phyloP scores from a whole-genome alignment of 2,888 invertebrate species.

The Capitulum mitella region DNA sequence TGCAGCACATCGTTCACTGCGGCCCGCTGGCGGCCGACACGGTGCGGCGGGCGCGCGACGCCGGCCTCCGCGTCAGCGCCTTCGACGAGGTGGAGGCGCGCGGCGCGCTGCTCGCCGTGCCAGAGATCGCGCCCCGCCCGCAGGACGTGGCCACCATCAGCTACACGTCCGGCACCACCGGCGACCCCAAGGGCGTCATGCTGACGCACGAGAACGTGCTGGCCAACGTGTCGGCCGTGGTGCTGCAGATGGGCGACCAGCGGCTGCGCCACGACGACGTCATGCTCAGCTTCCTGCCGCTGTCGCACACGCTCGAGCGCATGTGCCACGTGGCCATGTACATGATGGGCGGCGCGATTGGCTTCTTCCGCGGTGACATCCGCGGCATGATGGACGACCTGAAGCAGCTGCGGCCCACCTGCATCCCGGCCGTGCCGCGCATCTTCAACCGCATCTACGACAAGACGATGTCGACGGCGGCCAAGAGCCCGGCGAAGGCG shows the following conservation, averaged over 20 bases:
- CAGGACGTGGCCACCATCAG: slow-evolving; percentile 88
- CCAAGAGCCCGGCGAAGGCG: background rate
- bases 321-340: slow-evolving; percentile 60
- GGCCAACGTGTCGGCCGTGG: slow-evolving; percentile 76
- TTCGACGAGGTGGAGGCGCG: slow-evolving; percentile 77
- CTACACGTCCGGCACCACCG: slow-evolving; percentile 95
- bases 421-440: slow-evolving; percentile 90
- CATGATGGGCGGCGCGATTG: slow-evolving; percentile 70
- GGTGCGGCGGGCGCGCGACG: slow-evolving; percentile 68
- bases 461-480: slow-evolving; percentile 47
- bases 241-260: slow-evolving; percentile 78
- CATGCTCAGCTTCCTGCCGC: slow-evolving; percentile 89
- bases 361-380: slow-evolving; percentile 91
- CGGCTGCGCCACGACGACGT: slow-evolving; percentile 59
- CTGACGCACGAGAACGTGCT: slow-evolving; percentile 91
- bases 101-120: slow-evolving; percentile 65
- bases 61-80: slow-evolving; percentile 69
- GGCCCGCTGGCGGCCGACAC: slow-evolving; percentile 72
- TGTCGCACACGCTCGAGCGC: slow-evolving; percentile 96
- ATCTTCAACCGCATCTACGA: slow-evolving; percentile 90
- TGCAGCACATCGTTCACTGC: slow-evolving; percentile 73
- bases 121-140: slow-evolving; percentile 69
- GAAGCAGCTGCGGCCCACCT: slow-evolving; percentile 80
- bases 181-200: slow-evolving; percentile 96
- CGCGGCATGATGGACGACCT: slow-evolving; percentile 70